A percentile compares a stretch with the other conserved stretches of the same genome.
These are phyloP conservation scores for Sycophila texana DNA, from an alignment of 2,888 invertebrate genomes.

Conservation along the genomic window DNA sequence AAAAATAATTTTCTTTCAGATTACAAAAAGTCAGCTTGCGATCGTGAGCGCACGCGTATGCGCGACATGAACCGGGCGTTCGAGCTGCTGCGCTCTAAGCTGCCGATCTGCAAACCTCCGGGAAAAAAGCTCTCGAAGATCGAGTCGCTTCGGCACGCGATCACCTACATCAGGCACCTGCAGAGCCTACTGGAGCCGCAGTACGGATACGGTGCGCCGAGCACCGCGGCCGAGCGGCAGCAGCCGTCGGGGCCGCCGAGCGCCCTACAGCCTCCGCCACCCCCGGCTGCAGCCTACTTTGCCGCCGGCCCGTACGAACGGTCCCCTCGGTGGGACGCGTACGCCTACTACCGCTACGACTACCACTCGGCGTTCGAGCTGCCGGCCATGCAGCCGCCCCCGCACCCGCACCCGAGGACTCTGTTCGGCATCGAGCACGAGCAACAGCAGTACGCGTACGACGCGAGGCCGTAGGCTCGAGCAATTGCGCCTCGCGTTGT, in stretches of 20 bases:
- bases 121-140: constrained; percentile 92
- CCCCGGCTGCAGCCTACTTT: constrained; percentile 12
- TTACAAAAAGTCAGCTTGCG: constrained; percentile 90
- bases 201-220: constrained; percentile 59
- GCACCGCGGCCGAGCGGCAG: constrained; percentile 57
- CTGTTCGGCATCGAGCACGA: neutral
- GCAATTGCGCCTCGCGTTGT: too few relatives aligned
- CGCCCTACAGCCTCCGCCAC: constrained; percentile 36
- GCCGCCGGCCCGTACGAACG: constrained; percentile 19
- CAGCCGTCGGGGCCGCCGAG: constrained; percentile 2
- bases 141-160: constrained; percentile 88
- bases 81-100: constrained; percentile 84
- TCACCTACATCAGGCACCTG: constrained; percentile 85
- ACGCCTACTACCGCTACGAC: constrained; percentile 72
- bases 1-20: constrained; percentile 76
- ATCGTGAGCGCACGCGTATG: constrained; percentile 89
- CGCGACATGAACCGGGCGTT: constrained; percentile 91
- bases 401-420: constrained; percentile 2
- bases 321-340: constrained; percentile 69
- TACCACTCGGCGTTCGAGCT: constrained; percentile 66
- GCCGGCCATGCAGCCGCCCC: constrained; percentile 57
- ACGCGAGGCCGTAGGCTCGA: constrained; percentile 16
- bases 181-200: constrained; percentile 79
- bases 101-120: constrained; percentile 87
- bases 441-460: constrained; percentile 23